Evolutionary conservation across 2,888 invertebrate species (phyloP), one percentile per base, ranked within the genome.

Genomic region (Proisotoma minuta): DNA sequence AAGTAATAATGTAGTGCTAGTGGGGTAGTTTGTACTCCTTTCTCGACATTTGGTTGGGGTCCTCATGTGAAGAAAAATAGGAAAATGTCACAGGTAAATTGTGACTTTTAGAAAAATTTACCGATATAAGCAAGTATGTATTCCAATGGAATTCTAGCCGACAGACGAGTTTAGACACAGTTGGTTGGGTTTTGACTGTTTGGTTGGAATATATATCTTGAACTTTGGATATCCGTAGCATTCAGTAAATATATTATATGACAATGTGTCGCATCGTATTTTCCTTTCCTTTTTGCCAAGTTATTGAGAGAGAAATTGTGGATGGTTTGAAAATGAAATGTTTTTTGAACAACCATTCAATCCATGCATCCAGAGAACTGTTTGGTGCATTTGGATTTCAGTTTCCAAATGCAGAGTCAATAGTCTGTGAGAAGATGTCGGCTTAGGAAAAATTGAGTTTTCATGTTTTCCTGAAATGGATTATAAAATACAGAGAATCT

Each of bases 41-140:
- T 12, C 24, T 50, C 22, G 50, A 50, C 4, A 27, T 24, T 51
- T 18, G 49, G 50, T n/a, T 51, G 28, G 28, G n/a, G 51, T 24
- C 28, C n/a, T n/a, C n/a, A n/a, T 24, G 51, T 51, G 24, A 51
- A 51, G 51, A 51, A 51, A 51, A 51, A 51, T 51, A 27, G 24
- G 27, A 27, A 27, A 51, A 51, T 51, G 51, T 51, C 51, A 51
- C 51, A 51, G 51, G 51, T 51, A 51, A 51, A 51, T 51, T 43
- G 43, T n/a, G 43, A 12, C 43, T 43, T 34, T 10, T 10, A 43
- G 5, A 20, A 20, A 43, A 43, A n/a, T n/a, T n/a, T n/a, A n/a
- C n/a, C n/a, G n/a, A n/a, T n/a, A n/a, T n/a, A n/a, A n/a, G n/a
- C n/a, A n/a, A 43, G 10, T 34, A 34, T 43, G 43, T 18, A 12